Conservation (phyloP, 2,113 vertebrate genomes). For the Anoura caudifer region DNA sequence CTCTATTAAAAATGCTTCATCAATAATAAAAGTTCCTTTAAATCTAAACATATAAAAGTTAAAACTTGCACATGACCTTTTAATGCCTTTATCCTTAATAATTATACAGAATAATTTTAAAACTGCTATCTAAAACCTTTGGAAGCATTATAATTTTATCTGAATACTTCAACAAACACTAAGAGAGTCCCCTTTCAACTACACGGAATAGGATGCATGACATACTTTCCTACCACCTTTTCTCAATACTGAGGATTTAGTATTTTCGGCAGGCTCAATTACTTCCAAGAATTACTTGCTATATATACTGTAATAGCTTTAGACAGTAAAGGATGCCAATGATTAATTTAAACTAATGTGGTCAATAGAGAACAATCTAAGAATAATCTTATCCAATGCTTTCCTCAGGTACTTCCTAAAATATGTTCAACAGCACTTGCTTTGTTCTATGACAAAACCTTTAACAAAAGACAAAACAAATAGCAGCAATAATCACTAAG, state of each 20-base stretch:
- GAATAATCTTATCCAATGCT: background rate
- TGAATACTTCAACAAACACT: background rate
- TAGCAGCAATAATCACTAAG: background rate
- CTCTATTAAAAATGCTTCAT: background rate
- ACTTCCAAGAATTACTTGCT: background rate
- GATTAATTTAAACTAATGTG: background rate
- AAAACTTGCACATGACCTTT: background rate
- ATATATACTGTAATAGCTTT: background rate
- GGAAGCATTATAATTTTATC: background rate
- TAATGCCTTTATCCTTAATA: background rate
- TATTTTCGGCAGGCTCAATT: background rate
- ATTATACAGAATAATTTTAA: background rate
- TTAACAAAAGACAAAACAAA: conserved; percentile 5
- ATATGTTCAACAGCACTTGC: background rate
- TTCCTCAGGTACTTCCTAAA: background rate
- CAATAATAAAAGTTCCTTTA: background rate
- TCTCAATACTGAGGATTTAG: conserved; percentile 5
- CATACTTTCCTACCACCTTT: background rate
- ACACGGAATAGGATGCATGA: background rate
- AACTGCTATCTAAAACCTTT: background rate
- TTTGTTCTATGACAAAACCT: conserved; percentile 8
- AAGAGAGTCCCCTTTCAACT: background rate
- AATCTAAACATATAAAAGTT: conserved; percentile 29
- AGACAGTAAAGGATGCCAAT: background rate
- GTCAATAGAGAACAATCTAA: background rate